Conservation (phyloP, 2,888 invertebrate species). For the Synergus japonicus region DNA sequence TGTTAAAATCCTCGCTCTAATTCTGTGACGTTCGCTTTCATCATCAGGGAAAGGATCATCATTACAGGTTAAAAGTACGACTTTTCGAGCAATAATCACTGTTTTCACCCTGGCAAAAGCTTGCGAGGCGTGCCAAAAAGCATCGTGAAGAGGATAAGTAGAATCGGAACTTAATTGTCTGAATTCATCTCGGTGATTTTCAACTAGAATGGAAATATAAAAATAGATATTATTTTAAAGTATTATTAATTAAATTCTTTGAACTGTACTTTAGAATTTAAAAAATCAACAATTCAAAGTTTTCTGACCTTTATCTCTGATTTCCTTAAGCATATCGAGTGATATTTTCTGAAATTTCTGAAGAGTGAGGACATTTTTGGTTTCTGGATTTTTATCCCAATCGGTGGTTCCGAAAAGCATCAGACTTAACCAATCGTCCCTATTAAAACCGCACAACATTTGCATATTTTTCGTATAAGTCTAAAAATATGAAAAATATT, state of each 20-base stretch:
- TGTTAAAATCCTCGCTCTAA: conserved; percentile 50
- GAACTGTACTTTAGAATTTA: neutral
- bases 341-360: conserved; percentile 51
- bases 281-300: neutral
- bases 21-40: conserved; percentile 43
- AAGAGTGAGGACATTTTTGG: conserved; percentile 51
- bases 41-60: conserved; percentile 52
- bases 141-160: conserved; percentile 52
- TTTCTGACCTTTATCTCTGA: conserved; percentile 43
- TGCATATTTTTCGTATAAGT: conserved; percentile 44
- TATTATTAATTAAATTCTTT: conserved; percentile 4
- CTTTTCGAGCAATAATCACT: conserved; percentile 48
- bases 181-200: conserved; percentile 30
- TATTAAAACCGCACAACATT: conserved; percentile 55
- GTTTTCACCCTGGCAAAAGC: conserved; percentile 45
- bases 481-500: conserved; percentile 40
- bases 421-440: conserved; percentile 55
- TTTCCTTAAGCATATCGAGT: conserved; percentile 51
- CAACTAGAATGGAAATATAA: conserved; percentile 35
- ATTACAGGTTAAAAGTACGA: conserved; percentile 55
- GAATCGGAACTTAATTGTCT: conserved; percentile 42
- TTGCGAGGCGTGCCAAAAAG: conserved; percentile 51
- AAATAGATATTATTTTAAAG: conserved; percentile 19
- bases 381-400: conserved; percentile 50
- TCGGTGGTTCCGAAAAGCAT: conserved; percentile 52